Conservation (phyloP, 2,888 invertebrate species). For the Frankliniella intonsa region DNA sequence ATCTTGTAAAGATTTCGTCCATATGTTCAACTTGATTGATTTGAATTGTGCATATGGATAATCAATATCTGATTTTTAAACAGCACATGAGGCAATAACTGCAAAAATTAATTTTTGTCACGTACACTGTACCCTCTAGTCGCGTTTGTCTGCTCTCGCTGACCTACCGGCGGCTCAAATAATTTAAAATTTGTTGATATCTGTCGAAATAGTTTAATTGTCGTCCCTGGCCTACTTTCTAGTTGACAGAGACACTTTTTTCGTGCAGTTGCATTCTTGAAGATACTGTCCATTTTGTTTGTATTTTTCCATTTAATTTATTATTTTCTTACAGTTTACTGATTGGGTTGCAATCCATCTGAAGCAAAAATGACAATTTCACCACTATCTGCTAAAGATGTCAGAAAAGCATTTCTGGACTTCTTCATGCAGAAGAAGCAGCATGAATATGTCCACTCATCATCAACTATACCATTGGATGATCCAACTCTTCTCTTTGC, state of each 20-base stretch:
- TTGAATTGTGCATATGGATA: background rate
- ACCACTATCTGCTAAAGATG: slow-evolving; percentile 66
- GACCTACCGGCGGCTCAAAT: background rate
- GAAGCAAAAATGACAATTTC: slow-evolving; percentile 50
- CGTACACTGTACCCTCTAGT: background rate
- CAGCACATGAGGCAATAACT: background rate
- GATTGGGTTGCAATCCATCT: background rate
- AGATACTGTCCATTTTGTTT: background rate
- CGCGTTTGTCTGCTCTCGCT: background rate
- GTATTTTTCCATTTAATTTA: background rate
- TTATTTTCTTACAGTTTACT: background rate
- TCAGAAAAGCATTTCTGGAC: slow-evolving; percentile 79
- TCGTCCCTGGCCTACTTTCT: background rate
- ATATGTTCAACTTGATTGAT: background rate
- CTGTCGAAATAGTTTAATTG: background rate
- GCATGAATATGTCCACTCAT: slow-evolving; percentile 95
- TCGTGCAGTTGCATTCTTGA: background rate
- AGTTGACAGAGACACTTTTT: background rate
- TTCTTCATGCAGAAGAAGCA: slow-evolving; percentile 77
- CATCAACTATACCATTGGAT: slow-evolving; percentile 93
- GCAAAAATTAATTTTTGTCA: background rate
- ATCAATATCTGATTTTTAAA: background rate
- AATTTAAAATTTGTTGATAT: background rate
- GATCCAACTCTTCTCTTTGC: slow-evolving; percentile 96
- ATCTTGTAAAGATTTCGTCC: background rate